phyloP scores from a whole-genome alignment of 1,140 invertebrate genomes.

The Stenopsyche tienmushanensis region DNA sequence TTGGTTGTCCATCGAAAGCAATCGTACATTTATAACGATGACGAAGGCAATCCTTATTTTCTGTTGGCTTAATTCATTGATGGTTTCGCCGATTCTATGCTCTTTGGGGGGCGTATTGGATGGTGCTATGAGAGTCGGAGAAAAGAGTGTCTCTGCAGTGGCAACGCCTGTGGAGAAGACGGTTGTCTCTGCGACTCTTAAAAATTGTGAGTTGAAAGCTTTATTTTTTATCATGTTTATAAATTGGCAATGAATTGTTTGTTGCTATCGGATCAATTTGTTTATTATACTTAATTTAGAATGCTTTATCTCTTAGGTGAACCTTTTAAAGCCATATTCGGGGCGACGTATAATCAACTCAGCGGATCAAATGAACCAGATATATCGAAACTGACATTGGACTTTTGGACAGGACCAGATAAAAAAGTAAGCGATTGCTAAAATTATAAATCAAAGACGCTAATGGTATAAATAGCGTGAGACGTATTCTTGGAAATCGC shows the following conservation, averaged over 20 bases:
- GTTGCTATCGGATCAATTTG: not conserved
- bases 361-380: constrained; percentile 9
- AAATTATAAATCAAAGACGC: not conserved
- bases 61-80: too few relatives aligned
- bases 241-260: not conserved
- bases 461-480: too few relatives aligned
- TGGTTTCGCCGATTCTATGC: not conserved
- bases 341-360: constrained; percentile 24
- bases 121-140: constrained; percentile 1
- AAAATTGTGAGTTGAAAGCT: constrained; percentile 24
- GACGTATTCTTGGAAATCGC: too few relatives aligned
- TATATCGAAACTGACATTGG: constrained; percentile 19
- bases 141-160: constrained; percentile 15
- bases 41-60: not conserved
- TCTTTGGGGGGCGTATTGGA: not conserved
- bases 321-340: constrained; percentile 24
- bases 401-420: constrained; percentile 1
- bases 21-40: too few relatives aligned
- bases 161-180: constrained; percentile 26
- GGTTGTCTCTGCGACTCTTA: constrained; percentile 16
- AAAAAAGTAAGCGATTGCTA: constrained; percentile 10
- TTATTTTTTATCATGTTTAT: not conserved
- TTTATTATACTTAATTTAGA: not conserved
- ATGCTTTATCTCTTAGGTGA: constrained; percentile 22
- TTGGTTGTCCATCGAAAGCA: too few relatives aligned